Conservation (phyloP, 2,888 invertebrate species). For the Eueremaeus valkanovi region DNA sequence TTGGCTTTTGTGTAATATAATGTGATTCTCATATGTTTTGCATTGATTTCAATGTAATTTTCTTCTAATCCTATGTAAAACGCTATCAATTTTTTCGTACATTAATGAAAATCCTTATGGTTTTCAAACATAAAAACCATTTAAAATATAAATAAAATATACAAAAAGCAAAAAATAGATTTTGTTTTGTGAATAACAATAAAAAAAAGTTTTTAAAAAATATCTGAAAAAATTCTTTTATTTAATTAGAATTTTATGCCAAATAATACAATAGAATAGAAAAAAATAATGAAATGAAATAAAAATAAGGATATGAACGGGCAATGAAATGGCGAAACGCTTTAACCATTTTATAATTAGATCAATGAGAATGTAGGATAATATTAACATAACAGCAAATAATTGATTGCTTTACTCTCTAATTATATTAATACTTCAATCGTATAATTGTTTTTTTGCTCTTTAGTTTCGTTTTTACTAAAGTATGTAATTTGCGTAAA, state of each 20-base stretch:
- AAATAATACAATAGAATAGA: background rate
- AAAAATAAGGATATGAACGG: background rate
- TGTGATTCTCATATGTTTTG: background rate
- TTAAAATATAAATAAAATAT: no score
- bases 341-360: background rate
- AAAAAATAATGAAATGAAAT: background rate
- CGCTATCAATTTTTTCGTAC: background rate
- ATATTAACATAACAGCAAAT: background rate
- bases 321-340: background rate
- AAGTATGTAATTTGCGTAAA: no score
- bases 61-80: background rate
- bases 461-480: background rate
- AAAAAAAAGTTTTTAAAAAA: background rate
- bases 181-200: background rate
- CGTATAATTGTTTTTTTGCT: background rate
- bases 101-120: no score
- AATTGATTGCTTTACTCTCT: background rate
- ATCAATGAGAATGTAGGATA: background rate
- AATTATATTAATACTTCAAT: background rate
- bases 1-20: constrained; percentile 15
- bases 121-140: no score
- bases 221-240: background rate
- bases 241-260: constrained; percentile 1
- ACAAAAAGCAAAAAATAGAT: no score
- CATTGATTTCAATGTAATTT: constrained; percentile 4